Base-by-base conservation (phyloP, 2,113 vertebrate genomes). In the Fulmarus glacialis region DNA sequence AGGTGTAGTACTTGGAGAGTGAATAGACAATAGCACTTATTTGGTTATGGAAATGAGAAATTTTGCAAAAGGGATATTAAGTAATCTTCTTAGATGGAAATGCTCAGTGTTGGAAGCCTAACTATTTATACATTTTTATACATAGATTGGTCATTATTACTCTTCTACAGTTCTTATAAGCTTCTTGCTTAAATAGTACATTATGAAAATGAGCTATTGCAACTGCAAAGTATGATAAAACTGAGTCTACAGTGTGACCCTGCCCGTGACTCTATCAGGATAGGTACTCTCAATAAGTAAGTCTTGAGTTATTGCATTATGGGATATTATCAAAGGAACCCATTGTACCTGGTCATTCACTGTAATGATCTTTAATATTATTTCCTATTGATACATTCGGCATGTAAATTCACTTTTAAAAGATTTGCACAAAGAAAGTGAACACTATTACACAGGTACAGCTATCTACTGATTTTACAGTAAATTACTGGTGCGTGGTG, bases 291-390 rank as follows among this genome's bases (percentile, higher is more conserved):
- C 63, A 91, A 58, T 84, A 97, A 96, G 95, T 87, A 97, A 96
- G 94, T 92, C 97, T 94, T 96, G 96, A 97, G 97, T 98, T 98
- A 97, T 92, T 98, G 96, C 74, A 98, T 98, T 98, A 97, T 89
- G 89, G 89, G 93, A 94, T 98, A 97, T 97, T 97, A 97, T 96
- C 87, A 97, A 97, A 97, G 55, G 82, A 97, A 93, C 34, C 34
- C 88, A 97, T 98, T 98, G 96, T 98, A 81, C 50, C 94, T 96
- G 96, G 94, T 95, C 97, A 97, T 97, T 98, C 97, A 97, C 82
- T 93, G 85, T 98, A 98, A 98, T 98, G 90, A 98, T 98, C 98
- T 98, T 98, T 98, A 97, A 93, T 98, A 94, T 98, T 97, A 98
- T 98, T 98, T 98, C 91, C 96, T 97, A 98, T 98, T 98, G 97